These are phyloP conservation scores for Phasianus colchicus DNA, from an alignment of 2,113 vertebrate genomes.

Conservation along the genomic window DNA sequence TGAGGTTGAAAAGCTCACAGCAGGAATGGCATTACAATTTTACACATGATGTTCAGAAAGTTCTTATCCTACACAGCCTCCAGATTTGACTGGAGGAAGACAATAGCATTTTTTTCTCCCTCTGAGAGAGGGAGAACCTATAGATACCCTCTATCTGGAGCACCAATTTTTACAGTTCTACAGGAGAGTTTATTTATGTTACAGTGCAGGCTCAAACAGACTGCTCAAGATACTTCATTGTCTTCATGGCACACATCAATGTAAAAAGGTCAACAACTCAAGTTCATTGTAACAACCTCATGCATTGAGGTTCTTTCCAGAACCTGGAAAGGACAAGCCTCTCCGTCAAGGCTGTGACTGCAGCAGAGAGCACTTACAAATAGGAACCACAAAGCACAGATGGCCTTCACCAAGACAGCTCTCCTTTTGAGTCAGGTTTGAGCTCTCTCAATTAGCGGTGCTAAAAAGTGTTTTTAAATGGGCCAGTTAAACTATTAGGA, in stretches of 20 bases:
- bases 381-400: accelerated
- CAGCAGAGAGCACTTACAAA: accelerated
- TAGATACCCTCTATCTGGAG: not conserved
- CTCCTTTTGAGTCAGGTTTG: not conserved
- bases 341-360: not conserved
- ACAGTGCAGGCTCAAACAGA: not conserved
- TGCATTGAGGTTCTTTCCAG: not conserved
- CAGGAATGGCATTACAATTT: not conserved
- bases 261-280: not conserved
- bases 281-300: accelerated
- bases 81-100: not conserved
- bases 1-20: not conserved
- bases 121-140: not conserved
- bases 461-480: not conserved
- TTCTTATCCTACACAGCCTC: not conserved
- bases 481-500: not conserved
- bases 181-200: not conserved
- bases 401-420: accelerated
- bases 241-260: not conserved
- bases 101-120: not conserved
- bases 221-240: not conserved
- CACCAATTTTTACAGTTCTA: not conserved
- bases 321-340: not conserved
- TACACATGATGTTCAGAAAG: not conserved
- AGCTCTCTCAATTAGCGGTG: not conserved